Evolutionary conservation across 1,140 invertebrate species (phyloP).

Genomic region (Plutomurus gul): DNA sequence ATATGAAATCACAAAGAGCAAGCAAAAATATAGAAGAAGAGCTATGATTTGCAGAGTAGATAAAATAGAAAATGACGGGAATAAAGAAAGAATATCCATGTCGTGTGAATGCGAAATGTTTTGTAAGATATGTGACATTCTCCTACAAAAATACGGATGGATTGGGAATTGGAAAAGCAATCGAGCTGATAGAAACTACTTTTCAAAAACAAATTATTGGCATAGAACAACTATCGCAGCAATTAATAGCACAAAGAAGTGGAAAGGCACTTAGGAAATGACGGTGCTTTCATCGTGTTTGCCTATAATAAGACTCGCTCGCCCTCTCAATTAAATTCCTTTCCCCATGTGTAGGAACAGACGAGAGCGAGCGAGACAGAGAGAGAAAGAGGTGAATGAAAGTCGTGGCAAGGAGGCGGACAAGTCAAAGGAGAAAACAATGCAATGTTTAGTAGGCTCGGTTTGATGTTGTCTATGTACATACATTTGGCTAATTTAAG

Average conservation of each 20-base stretch:
- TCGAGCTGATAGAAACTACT: no score
- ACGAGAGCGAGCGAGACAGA: not conserved
- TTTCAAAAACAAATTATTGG: not conserved
- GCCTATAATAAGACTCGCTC: not conserved
- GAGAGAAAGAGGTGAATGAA: not conserved
- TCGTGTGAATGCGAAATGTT: no score
- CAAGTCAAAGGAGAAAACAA: constrained; percentile 27
- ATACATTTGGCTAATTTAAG: constrained; percentile 26
- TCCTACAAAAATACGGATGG: no score
- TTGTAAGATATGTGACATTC: no score
- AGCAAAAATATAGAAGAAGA: no score
- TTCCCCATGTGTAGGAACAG: not conserved
- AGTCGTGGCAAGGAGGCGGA: no score
- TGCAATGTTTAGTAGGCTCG: not conserved
- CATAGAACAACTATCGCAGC: not conserved
- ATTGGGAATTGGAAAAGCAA: no score
- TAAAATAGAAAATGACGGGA: no score
- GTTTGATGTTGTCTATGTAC: not conserved
- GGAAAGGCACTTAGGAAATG: not conserved
- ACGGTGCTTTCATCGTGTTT: not conserved
- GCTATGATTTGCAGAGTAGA: no score
- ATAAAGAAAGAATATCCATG: no score
- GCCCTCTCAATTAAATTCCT: constrained; percentile 1
- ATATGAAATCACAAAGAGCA: no score
- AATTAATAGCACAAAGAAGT: not conserved